Evolutionary conservation across 2,113 vertebrate species (phyloP).

Genomic region (Dicerorhinus sumatrensis): DNA sequence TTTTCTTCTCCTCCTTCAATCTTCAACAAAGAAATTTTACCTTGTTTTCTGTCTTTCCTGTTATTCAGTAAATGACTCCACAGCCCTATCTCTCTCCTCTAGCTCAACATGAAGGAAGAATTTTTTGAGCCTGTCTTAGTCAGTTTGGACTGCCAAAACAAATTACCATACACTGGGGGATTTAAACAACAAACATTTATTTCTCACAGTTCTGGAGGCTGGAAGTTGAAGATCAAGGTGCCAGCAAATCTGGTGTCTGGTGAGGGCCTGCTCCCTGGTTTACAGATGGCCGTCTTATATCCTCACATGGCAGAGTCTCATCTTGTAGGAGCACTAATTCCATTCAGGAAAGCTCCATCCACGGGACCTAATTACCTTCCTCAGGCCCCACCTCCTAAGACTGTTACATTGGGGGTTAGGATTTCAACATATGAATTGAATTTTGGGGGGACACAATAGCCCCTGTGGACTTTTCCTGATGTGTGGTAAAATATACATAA

Average conservation of each 20-base stretch:
- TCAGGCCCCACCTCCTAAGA: background rate
- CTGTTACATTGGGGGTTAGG: background rate
- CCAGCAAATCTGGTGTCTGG: fast-evolving
- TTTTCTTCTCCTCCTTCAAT: background rate
- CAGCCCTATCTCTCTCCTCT: background rate
- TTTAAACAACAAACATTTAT: background rate
- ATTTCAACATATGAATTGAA: background rate
- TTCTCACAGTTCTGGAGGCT: background rate
- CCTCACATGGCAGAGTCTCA: background rate
- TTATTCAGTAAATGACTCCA: slow-evolving; percentile 7
- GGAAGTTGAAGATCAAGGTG: background rate
- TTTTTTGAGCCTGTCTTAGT: background rate
- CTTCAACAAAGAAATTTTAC: background rate
- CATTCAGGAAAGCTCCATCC: background rate
- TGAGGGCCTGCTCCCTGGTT: background rate
- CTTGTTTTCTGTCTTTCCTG: background rate
- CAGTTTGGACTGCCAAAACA: background rate
- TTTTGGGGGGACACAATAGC: background rate
- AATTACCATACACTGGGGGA: background rate
- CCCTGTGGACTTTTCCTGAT: background rate
- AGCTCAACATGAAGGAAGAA: slow-evolving; percentile 20
- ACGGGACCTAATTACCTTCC: background rate
- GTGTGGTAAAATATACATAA: background rate
- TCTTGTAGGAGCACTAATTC: too few species aligned
- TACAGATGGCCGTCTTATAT: background rate